Conservation (phyloP, 1,140 invertebrate genomes). For the Elysia chlorotica region DNA sequence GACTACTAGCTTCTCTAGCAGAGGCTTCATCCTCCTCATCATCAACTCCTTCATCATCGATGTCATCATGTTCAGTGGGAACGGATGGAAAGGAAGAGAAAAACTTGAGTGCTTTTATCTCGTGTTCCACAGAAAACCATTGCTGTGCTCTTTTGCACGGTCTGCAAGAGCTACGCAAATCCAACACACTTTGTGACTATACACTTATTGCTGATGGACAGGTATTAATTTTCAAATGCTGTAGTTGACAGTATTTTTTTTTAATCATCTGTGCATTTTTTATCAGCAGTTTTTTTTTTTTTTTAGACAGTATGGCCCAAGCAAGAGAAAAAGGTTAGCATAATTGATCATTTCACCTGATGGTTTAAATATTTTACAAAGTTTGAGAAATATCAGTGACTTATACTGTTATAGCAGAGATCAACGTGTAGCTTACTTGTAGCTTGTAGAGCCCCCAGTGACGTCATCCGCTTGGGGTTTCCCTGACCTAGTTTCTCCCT, state of each 20-base stretch:
- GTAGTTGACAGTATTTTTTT: too few species aligned
- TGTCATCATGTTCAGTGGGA: neutral
- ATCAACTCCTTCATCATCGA: neutral
- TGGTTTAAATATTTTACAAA: too few species aligned
- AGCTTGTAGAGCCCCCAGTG: too few species aligned
- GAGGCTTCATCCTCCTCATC: neutral
- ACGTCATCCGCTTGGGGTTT: neutral
- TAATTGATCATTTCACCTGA: neutral
- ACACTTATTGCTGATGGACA: slow-evolving; percentile 43
- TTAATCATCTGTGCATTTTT: too few species aligned
- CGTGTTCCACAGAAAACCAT: slow-evolving; percentile 44
- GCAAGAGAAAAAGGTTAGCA: neutral
- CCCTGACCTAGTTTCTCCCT: neutral
- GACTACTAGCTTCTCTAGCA: neutral
- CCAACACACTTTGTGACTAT: slow-evolving; percentile 50
- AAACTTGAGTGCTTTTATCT: neutral
- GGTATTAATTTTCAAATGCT: too few species aligned
- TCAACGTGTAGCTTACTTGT: neutral
- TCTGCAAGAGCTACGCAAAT: slow-evolving; percentile 44
- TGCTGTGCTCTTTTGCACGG: slow-evolving; percentile 46
- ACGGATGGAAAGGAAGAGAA: neutral
- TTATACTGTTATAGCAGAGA: too few species aligned
- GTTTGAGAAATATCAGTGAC: too few species aligned
- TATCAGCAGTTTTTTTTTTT: neutral
- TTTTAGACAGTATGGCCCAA: slow-evolving; percentile 11